Evolutionary conservation across 2,888 invertebrate species (phyloP).

Genomic region (Drosophila hamatofila): DNA sequence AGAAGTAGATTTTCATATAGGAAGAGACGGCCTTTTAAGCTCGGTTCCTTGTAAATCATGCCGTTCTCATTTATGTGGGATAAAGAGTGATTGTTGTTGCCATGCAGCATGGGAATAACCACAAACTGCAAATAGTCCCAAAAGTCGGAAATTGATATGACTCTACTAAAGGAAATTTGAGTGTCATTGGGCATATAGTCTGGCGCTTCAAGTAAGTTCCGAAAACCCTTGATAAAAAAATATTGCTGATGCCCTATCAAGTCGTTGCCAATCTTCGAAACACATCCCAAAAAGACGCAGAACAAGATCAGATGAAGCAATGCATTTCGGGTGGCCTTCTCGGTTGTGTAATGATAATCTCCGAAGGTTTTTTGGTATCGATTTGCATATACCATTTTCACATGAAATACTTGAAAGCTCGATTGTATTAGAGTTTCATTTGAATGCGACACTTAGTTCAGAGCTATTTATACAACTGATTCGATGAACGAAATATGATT

Average conservation of each 20-base stretch:
- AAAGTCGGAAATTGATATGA: slow-evolving; percentile 45
- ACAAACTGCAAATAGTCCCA: slow-evolving; percentile 40
- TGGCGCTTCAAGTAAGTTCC: not conserved
- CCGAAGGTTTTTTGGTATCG: not conserved
- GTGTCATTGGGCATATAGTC: not conserved
- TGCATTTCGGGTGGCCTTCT: slow-evolving; percentile 16
- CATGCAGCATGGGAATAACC: slow-evolving; percentile 33
- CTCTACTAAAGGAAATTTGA: slow-evolving; percentile 12
- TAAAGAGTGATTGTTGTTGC: not conserved
- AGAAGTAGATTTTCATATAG: slow-evolving; percentile 87
- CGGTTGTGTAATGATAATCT: slow-evolving; percentile 17
- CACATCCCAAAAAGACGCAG: slow-evolving; percentile 1
- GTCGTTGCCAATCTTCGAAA: not conserved
- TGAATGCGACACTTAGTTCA: slow-evolving; percentile 7
- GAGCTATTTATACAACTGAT: not conserved
- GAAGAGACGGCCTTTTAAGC: slow-evolving; percentile 66
- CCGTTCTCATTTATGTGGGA: too few species aligned
- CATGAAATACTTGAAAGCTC: not conserved
- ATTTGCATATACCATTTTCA: slow-evolving; percentile 1
- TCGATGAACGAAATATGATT: not conserved
- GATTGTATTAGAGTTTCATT: not conserved
- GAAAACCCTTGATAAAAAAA: slow-evolving; percentile 6
- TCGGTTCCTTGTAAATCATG: not conserved
- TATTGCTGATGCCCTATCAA: not conserved
- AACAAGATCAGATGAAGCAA: slow-evolving; percentile 6